A percentile compares a stretch with the other conserved stretches of the same genome.
These are phyloP conservation scores for Augochlorella aurata DNA, from an alignment of 2,888 invertebrate genomes.

Conservation along the genomic window DNA sequence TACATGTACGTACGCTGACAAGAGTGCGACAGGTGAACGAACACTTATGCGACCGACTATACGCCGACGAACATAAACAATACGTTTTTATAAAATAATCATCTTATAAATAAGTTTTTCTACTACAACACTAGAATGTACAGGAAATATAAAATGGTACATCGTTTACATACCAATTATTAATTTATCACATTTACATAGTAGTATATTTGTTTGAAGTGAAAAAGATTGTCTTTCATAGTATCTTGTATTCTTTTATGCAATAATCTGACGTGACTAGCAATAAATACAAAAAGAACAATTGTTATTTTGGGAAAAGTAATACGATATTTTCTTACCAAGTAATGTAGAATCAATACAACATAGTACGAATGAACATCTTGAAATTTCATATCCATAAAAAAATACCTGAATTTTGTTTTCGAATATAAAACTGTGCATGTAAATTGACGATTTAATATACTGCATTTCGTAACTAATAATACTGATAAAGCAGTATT, in stretches of 20 bases:
- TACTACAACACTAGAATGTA: slow-evolving; percentile 34
- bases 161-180: slow-evolving; percentile 32
- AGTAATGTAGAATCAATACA: slow-evolving; percentile 17
- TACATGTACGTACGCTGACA: background rate
- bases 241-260: slow-evolving; percentile 16
- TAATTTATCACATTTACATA: slow-evolving; percentile 29
- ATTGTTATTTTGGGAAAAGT: background rate
- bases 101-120: slow-evolving; percentile 42
- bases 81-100: slow-evolving; percentile 44
- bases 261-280: slow-evolving; percentile 32
- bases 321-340: slow-evolving; percentile 23
- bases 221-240: slow-evolving; percentile 55
- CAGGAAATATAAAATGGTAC: slow-evolving; percentile 46
- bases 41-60: background rate
- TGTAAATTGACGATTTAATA: background rate
- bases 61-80: slow-evolving; percentile 34
- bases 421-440: slow-evolving; percentile 6
- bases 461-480: slow-evolving; percentile 15
- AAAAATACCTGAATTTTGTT: slow-evolving; percentile 16
- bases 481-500: slow-evolving; percentile 35
- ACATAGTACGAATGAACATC: slow-evolving; percentile 1
- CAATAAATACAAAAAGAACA: slow-evolving; percentile 27
- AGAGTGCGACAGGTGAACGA: background rate
- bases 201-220: slow-evolving; percentile 41
- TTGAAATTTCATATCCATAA: slow-evolving; percentile 8